Evolutionary conservation across 2,113 vertebrate genomes (phyloP).

Genomic region (Ciconia stormi): DNA sequence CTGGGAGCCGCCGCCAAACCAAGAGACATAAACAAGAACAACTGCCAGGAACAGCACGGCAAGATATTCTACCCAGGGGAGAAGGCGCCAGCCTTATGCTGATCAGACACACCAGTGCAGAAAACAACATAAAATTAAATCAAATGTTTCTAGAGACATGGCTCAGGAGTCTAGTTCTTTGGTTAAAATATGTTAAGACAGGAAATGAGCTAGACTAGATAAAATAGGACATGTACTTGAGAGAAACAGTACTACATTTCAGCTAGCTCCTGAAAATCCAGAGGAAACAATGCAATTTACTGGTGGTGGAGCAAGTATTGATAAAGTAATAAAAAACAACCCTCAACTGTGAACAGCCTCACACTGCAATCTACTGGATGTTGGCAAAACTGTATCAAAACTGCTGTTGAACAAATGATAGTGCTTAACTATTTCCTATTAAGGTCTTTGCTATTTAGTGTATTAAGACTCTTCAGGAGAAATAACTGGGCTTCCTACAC

Average conservation of each 20-base stretch:
- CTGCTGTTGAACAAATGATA: not conserved
- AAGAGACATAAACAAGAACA: conserved; percentile 64
- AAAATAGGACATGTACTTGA: not conserved
- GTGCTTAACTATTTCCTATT: not conserved
- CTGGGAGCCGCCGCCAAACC: conserved; percentile 44
- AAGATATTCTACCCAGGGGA: conserved; percentile 28
- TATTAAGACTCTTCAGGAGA: not conserved
- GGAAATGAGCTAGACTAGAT: conserved; percentile 32
- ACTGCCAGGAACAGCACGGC: conserved; percentile 65
- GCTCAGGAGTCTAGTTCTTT: not conserved
- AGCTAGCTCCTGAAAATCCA: conserved; percentile 6
- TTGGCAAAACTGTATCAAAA: conserved; percentile 58
- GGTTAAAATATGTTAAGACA: not conserved
- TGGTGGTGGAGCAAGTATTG: not conserved
- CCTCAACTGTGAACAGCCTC: not conserved
- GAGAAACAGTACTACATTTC: not conserved
- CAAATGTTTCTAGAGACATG: conserved; percentile 25
- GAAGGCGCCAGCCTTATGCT: conserved; percentile 31
- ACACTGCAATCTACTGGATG: conserved; percentile 62
- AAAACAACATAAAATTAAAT: conserved; percentile 58
- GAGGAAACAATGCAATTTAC: not conserved
- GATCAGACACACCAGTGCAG: conserved; percentile 28
- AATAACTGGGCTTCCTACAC: not conserved
- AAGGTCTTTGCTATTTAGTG: not conserved
- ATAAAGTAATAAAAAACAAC: not conserved